Conservation (phyloP, 2,113 vertebrate species). For the Tiliqua scincoides region DNA sequence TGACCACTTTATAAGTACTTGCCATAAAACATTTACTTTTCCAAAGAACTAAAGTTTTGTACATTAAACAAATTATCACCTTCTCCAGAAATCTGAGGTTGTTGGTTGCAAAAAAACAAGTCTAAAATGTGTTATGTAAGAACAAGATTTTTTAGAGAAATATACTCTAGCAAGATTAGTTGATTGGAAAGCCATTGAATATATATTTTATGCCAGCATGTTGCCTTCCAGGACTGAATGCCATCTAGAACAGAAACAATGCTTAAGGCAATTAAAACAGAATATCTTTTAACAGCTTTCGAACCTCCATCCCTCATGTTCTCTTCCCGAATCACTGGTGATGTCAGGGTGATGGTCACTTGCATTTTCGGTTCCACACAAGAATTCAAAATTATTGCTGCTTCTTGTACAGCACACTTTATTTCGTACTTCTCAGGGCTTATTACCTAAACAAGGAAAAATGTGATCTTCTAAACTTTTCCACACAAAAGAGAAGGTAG, state of each 20-base stretch:
- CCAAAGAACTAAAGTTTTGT: slow-evolving; percentile 28
- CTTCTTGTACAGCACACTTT: slow-evolving; percentile 89
- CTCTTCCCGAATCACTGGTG: slow-evolving; percentile 95
- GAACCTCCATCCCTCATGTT: slow-evolving; percentile 95
- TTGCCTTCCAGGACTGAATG: slow-evolving; percentile 81
- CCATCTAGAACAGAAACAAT: slow-evolving; percentile 70
- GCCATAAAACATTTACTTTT: slow-evolving; percentile 55
- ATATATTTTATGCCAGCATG: slow-evolving; percentile 79
- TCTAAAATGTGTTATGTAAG: slow-evolving; percentile 54
- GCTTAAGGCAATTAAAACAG: slow-evolving; percentile 37
- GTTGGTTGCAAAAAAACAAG: slow-evolving; percentile 63
- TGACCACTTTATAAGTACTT: slow-evolving; percentile 61
- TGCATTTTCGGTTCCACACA: slow-evolving; percentile 95
- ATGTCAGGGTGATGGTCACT: slow-evolving; percentile 97
- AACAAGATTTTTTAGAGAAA: slow-evolving; percentile 64
- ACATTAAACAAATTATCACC: slow-evolving; percentile 56
- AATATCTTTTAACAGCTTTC: slow-evolving; percentile 79
- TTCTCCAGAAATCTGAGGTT: slow-evolving; percentile 85
- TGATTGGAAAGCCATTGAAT: slow-evolving; percentile 65
- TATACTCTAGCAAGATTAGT: slow-evolving; percentile 56
- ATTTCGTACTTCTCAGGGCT: slow-evolving; percentile 98
- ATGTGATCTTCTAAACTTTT: slow-evolving; percentile 51
- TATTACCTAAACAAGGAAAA: slow-evolving; percentile 82
- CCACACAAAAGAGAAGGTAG: not conserved
- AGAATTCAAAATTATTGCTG: slow-evolving; percentile 92